A percentile compares a stretch with the other conserved stretches of the same genome.
Evolutionary conservation across 2,888 invertebrate genomes (phyloP).

Genomic region (Drosophila melanosoma): DNA sequence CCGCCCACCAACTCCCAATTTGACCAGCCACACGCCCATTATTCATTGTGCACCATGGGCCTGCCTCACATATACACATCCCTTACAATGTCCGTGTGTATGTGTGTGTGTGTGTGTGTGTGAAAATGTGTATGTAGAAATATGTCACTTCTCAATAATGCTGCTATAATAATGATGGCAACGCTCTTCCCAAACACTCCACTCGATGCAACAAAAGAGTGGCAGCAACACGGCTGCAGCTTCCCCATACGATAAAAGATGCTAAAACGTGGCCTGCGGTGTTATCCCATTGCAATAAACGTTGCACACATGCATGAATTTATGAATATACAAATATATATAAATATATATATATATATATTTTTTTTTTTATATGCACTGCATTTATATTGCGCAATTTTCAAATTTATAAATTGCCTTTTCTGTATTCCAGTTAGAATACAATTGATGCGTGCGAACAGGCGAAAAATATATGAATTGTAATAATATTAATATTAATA

Average conservation of each 20-base stretch:
- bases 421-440: background rate
- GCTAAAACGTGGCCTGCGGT: conserved; percentile 2
- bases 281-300: background rate
- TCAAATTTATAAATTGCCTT: background rate
- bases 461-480: background rate
- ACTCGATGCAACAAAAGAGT: conserved; percentile 22
- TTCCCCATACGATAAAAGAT: conserved; percentile 4
- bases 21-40: conserved; percentile 60
- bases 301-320: background rate
- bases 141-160: conserved; percentile 59
- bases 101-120: conserved; percentile 6
- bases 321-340: background rate
- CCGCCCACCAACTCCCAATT: conserved; percentile 39
- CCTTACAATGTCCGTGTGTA: conserved; percentile 8
- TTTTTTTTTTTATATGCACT: conserved; percentile 27
- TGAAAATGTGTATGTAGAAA: conserved; percentile 10
- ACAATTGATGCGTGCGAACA: background rate
- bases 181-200: conserved; percentile 23
- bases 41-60: conserved; percentile 51
- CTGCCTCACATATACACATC: conserved; percentile 19
- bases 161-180: conserved; percentile 52
- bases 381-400: conserved; percentile 55
- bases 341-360: background rate
- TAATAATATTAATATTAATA: background rate
- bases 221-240: conserved; percentile 19